Evolutionary conservation across 2,113 vertebrate genomes (phyloP), one percentile per base, ranked within the genome.

Genomic region (Cryptotis parvus): DNA sequence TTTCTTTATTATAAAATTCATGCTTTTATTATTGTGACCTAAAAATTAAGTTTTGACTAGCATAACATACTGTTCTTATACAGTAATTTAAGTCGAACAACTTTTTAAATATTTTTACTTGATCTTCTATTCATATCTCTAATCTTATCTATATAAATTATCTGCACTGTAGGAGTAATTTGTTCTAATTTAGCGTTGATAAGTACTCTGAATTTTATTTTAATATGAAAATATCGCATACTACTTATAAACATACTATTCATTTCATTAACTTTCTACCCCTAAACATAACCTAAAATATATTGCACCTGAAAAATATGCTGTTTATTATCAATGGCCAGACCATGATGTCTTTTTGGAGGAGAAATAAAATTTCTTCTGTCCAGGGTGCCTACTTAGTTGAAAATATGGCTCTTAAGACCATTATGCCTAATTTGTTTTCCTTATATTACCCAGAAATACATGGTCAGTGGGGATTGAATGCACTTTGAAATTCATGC

Each of bases 401-500:
- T 83, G 76, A 72, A 90, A 96, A 74, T 94, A 84, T 41, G 26
- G 55, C 0, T 4, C 4, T 31, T 93, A 29, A 58, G 63, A 81
- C 31, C 15, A 86, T 89, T 96, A 72, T 79, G 43, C 15, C 29
- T 81, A 80, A 95, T 91, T 91, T 83, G 33, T 92, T 63, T 91
- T 74, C 84, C 58, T 79, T 89, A 93, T 89, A 61, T 95, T 91
- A 96, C 93, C 15, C 16, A 79, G 70, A 55, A 87, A 87, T 58
- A 92, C 77, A 65, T 68, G 91, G 84, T 92, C 61, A 84, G 52
- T 82, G 16, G 39, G 37, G 41, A 90, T 93, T 94, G 84, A 94
- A 80, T 90, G 6, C 22, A 49, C 84, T 91, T 96, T 96, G 35
- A 58, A 91, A 92, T 92, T 96, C 94, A 79, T 89, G 95, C 61